A percentile compares a stretch with the other conserved stretches of the same genome.
phyloP scores from a whole-genome alignment of 2,113 vertebrate species.

The Brachyhypopomus gauderio region DNA sequence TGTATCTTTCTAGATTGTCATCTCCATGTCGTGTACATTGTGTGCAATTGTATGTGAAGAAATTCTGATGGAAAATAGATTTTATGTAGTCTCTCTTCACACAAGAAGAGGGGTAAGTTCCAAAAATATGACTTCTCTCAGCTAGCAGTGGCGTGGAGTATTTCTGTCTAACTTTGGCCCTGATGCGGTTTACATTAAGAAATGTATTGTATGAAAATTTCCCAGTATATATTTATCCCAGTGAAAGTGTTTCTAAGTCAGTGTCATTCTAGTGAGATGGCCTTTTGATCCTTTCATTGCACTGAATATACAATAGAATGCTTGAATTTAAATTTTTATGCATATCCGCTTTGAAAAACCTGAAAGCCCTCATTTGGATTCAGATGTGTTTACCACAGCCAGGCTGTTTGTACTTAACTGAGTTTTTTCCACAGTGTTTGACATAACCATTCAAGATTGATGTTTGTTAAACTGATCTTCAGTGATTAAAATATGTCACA shows the following conservation, averaged over 20 bases:
- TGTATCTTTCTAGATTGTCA: neutral
- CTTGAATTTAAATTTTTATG: neutral
- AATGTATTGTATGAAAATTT: neutral
- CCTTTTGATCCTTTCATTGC: neutral
- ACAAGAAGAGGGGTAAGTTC: neutral
- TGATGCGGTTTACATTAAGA: constrained; percentile 57
- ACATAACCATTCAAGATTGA: neutral
- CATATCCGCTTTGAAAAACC: constrained; percentile 19
- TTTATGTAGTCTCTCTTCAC: neutral
- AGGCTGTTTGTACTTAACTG: neutral
- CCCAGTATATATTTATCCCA: constrained; percentile 5
- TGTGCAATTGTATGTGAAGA: neutral
- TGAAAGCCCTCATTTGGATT: neutral
- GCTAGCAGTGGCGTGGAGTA: neutral
- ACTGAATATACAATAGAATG: neutral
- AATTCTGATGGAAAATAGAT: constrained; percentile 1
- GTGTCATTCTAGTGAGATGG: neutral
- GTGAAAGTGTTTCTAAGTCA: neutral
- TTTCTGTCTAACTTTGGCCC: constrained; percentile 55
- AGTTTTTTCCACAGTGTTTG: neutral
- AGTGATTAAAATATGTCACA: neutral
- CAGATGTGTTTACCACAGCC: neutral
- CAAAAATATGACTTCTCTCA: neutral
- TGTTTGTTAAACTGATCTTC: neutral
- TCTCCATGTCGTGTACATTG: constrained; percentile 34